Evolutionary conservation across 2,797 vertebrate genomes (phyloP).

Genomic region (Cynodonichthys magdalenae): DNA sequence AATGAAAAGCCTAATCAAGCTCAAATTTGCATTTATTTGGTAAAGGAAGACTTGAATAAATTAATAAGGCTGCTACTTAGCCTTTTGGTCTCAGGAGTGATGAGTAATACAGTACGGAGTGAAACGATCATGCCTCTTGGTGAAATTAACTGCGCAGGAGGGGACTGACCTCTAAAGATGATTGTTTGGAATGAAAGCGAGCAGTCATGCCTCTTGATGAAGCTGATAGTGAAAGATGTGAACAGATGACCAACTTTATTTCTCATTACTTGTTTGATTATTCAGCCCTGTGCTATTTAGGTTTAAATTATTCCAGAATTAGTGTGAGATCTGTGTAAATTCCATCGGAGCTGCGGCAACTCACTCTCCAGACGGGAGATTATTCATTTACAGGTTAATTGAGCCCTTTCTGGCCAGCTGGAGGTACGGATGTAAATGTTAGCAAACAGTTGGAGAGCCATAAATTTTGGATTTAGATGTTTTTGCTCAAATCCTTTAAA

Average conservation of each 20-base stretch:
- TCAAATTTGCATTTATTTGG: constrained; percentile 85
- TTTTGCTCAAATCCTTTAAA: constrained; percentile 37
- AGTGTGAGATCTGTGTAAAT: constrained; percentile 70
- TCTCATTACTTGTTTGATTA: constrained; percentile 73
- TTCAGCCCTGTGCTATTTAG: constrained; percentile 70
- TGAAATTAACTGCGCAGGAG: constrained; percentile 46
- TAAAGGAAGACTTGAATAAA: constrained; percentile 87
- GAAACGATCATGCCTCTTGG: constrained; percentile 52
- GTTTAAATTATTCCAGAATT: constrained; percentile 70
- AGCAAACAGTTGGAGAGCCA: constrained; percentile 43
- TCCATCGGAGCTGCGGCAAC: constrained; percentile 49
- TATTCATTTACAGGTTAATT: constrained; percentile 76
- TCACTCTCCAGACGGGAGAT: constrained; percentile 47
- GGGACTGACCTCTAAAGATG: constrained; percentile 59
- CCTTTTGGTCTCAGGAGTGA: constrained; percentile 64
- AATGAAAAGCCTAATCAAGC: constrained; percentile 88
- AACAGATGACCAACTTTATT: constrained; percentile 76
- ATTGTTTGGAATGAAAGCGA: constrained; percentile 63
- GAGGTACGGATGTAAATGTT: constrained; percentile 76
- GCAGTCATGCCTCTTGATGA: constrained; percentile 49
- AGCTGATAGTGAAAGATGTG: constrained; percentile 59
- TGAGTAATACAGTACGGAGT: constrained; percentile 57
- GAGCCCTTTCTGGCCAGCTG: constrained; percentile 73
- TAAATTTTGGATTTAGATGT: constrained; percentile 45
- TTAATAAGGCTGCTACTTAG: constrained; percentile 83